phyloP scores from a whole-genome alignment of 2,888 invertebrate genomes.

The Trachelus stipa region DNA sequence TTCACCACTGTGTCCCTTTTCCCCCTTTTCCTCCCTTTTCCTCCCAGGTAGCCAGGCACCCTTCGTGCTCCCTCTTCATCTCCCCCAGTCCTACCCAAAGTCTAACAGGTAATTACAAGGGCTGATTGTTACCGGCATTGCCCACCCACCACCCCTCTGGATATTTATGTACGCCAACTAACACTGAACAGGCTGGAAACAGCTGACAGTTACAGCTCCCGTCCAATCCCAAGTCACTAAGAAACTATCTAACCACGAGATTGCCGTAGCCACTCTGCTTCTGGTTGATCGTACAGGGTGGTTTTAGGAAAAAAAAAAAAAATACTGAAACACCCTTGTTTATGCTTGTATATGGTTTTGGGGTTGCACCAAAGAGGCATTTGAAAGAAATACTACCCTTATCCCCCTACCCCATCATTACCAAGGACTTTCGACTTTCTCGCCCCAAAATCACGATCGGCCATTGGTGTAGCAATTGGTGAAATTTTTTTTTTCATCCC shows the following conservation, averaged over 20 bases:
- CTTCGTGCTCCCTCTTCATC: neutral
- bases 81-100: conserved; percentile 8
- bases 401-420: too few relatives aligned
- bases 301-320: too few relatives aligned
- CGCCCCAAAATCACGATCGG: too few relatives aligned
- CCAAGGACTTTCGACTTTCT: too few relatives aligned
- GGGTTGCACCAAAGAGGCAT: too few relatives aligned
- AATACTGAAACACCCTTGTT: too few relatives aligned
- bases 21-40: conserved; percentile 8
- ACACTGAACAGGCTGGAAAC: conserved; percentile 39
- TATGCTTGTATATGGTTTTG: too few relatives aligned
- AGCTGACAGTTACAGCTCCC: conserved; percentile 36
- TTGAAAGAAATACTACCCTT: too few relatives aligned
- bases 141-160: conserved; percentile 21
- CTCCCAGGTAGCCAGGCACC: conserved; percentile 12
- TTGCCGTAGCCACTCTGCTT: neutral
- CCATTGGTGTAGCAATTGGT: too few relatives aligned
- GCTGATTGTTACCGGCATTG: conserved; percentile 38
- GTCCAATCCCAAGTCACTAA: conserved; percentile 8
- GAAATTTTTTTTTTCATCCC: too few relatives aligned
- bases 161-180: conserved; percentile 44
- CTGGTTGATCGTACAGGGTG: too few relatives aligned
- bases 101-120: conserved; percentile 45
- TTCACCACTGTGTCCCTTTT: conserved; percentile 14
- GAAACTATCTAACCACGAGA: neutral